Evolutionary conservation across 64 coral and sea anemone genomes (phyloP).

Genomic region (Montipora sp.): DNA sequence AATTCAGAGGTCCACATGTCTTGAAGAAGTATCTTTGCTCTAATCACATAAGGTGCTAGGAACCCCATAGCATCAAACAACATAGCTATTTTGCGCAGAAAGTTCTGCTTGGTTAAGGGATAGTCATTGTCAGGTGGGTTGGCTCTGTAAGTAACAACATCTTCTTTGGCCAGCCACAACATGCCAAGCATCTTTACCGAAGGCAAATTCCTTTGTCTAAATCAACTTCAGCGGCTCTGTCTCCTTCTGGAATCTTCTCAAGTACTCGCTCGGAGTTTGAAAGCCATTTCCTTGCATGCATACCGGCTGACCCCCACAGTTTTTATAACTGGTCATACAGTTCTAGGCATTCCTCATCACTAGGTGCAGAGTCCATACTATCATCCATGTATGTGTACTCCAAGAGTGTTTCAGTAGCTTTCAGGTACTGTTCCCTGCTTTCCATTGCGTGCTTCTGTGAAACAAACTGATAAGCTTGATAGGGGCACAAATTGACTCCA

Average conservation of each 20-base stretch:
- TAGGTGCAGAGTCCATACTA: conserved; percentile 12
- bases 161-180: conserved; percentile 71
- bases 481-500: conserved; percentile 46
- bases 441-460: neutral
- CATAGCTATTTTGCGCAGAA: conserved; percentile 44
- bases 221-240: conserved; percentile 19
- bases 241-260: neutral
- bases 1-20: conserved; percentile 13
- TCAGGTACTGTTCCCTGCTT: conserved; percentile 6
- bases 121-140: conserved; percentile 44
- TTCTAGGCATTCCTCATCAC: neutral
- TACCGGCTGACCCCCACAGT: conserved; percentile 5
- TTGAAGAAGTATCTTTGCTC: conserved; percentile 25
- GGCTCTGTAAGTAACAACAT: conserved; percentile 1
- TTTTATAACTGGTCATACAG: conserved; percentile 6
- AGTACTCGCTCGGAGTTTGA: conserved; percentile 15
- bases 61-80: conserved; percentile 68
- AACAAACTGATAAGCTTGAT: conserved; percentile 37
- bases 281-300: neutral
- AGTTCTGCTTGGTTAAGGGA: conserved; percentile 34
- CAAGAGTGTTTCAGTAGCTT: conserved; percentile 24
- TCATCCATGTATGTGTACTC: conserved; percentile 49
- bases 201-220: conserved; percentile 32
- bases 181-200: conserved; percentile 74
- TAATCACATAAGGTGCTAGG: conserved; percentile 25